A percentile compares a stretch with the other conserved stretches of the same genome.
Conservation (phyloP, 2,113 vertebrate species). For the Opisthocomus hoazin region DNA sequence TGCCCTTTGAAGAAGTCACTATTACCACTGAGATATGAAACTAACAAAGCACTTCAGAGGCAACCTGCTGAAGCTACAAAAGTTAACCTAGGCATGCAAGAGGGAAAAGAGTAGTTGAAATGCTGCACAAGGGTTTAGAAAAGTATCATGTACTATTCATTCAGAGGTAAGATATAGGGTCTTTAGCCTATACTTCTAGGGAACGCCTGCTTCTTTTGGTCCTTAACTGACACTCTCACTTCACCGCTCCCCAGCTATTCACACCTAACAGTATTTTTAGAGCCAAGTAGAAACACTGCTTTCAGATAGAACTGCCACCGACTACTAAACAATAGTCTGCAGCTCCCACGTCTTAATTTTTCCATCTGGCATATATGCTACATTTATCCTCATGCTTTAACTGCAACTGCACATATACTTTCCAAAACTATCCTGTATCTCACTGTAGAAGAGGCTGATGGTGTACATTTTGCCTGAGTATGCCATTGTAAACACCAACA, state of each 20-base stretch:
- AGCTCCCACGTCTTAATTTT: neutral
- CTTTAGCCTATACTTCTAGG: neutral
- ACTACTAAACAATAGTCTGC: neutral
- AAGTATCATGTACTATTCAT: neutral
- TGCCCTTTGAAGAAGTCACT: neutral
- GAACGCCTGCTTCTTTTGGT: neutral
- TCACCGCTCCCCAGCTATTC: neutral
- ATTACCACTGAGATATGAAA: neutral
- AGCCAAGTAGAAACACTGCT: rapidly evolving
- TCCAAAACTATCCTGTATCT: neutral
- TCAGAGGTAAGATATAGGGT: neutral
- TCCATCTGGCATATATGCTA: neutral
- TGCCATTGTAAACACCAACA: neutral
- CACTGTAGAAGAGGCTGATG: neutral
- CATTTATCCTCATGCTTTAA: neutral
- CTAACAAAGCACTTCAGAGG: neutral
- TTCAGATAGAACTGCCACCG: neutral
- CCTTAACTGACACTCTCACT: neutral
- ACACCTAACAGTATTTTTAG: neutral
- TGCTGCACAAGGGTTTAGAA: neutral
- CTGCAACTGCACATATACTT: neutral
- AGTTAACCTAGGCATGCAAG: neutral
- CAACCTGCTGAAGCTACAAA: neutral
- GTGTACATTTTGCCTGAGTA: neutral
- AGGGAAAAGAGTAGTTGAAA: neutral